These are phyloP conservation scores for Prunella himalayana DNA, from an alignment of 2,113 vertebrate genomes.

Conservation along the genomic window DNA sequence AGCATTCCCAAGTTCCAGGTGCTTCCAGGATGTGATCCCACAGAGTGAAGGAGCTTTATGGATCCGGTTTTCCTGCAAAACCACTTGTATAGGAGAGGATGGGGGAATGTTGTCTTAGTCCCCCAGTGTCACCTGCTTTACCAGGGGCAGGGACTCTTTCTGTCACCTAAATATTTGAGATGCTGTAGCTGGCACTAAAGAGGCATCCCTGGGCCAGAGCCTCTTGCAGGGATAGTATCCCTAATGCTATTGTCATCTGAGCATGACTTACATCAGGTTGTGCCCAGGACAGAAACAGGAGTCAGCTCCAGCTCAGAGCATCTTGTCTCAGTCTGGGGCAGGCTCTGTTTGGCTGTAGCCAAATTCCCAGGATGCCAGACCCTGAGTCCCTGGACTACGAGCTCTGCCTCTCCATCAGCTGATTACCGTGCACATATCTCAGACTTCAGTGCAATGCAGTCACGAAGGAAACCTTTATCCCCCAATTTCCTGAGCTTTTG, in stretches of 20 bases:
- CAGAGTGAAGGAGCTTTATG: fast-evolving
- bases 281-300: background rate
- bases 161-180: background rate
- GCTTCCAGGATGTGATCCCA: background rate
- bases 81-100: background rate
- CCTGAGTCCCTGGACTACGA: background rate
- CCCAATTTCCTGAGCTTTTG: background rate
- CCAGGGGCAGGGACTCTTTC: fast-evolving
- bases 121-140: background rate
- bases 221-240: background rate
- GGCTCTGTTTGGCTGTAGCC: background rate
- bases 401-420: background rate
- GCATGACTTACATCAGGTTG: background rate
- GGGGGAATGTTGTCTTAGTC: fast-evolving
- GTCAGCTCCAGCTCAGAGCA: background rate
- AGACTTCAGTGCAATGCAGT: background rate
- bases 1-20: background rate
- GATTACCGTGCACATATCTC: fast-evolving
- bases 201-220: background rate
- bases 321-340: fast-evolving
- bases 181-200: too few relatives aligned
- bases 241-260: fast-evolving
- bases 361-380: background rate
- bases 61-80: background rate
- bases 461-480: background rate